phyloP scores from a whole-genome alignment of 1,140 invertebrate species.

The Saxidomus purpurata region DNA sequence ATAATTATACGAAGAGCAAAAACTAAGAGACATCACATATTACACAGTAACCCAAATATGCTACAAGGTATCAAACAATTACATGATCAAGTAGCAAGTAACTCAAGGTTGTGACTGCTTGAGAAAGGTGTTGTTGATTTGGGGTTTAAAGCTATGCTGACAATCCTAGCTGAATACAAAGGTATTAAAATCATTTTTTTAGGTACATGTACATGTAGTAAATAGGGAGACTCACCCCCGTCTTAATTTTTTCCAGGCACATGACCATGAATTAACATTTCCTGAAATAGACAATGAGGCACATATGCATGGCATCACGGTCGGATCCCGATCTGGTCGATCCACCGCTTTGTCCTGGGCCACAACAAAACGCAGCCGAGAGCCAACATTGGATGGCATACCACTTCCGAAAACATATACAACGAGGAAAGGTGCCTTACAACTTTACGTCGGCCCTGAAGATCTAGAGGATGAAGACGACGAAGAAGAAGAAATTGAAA shows the following conservation, averaged over 20 bases:
- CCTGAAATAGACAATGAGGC: conserved; percentile 62
- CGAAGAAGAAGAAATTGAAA: conserved; percentile 52
- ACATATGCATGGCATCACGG: conserved; percentile 82
- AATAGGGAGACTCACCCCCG: no score
- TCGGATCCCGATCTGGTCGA: conserved; percentile 63
- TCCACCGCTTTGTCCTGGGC: conserved; percentile 52
- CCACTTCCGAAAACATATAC: conserved; percentile 81
- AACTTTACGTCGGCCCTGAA: conserved; percentile 81
- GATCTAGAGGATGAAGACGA: conserved; percentile 66
- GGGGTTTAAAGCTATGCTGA: no score
- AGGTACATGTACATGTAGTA: no score
- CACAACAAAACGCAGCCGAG: background rate
- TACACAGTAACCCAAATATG: no score
- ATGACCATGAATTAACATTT: conserved; percentile 37
- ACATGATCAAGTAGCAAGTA: no score
- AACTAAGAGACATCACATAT: no score
- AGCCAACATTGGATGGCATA: conserved; percentile 71
- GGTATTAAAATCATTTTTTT: no score
- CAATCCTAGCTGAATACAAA: no score
- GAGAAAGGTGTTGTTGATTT: no score
- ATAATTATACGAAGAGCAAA: no score
- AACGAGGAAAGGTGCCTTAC: conserved; percentile 82
- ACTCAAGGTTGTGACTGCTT: no score
- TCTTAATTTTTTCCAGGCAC: conserved; percentile 16
- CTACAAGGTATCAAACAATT: no score